These are phyloP conservation scores for Gisinianus flammeolus DNA, from an alignment of 2,888 invertebrate species.

Conservation along the genomic window DNA sequence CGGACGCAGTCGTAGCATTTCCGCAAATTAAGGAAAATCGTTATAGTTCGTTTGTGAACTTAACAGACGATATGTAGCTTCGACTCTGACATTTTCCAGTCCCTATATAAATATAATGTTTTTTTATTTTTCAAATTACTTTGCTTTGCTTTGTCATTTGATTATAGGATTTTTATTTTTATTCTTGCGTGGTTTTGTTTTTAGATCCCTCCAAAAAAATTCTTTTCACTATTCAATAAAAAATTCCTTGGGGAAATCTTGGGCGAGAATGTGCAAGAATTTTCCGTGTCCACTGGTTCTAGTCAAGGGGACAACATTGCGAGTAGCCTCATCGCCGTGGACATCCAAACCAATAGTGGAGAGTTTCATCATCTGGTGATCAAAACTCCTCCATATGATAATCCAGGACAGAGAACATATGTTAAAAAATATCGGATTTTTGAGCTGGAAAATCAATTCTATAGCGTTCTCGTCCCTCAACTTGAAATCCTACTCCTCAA, in stretches of 20 bases:
- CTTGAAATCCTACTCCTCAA: neutral
- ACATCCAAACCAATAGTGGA: slow-evolving; percentile 31
- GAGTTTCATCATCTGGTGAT: slow-evolving; percentile 41
- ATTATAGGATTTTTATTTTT: neutral
- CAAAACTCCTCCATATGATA: slow-evolving; percentile 44
- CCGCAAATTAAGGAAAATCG: too few species aligned
- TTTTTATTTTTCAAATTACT: neutral
- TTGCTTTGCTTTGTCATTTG: neutral
- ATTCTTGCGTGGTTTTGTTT: neutral
- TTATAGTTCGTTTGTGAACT: too few species aligned
- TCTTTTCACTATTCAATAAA: slow-evolving; percentile 13
- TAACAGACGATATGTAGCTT: too few species aligned
- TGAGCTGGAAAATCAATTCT: slow-evolving; percentile 43
- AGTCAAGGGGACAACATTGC: slow-evolving; percentile 51
- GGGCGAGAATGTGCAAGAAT: slow-evolving; percentile 32
- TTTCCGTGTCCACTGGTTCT: slow-evolving; percentile 36
- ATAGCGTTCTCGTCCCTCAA: slow-evolving; percentile 36
- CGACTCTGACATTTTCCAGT: too few species aligned
- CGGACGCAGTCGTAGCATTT: too few species aligned
- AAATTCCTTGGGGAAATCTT: slow-evolving; percentile 23
- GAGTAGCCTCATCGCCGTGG: slow-evolving; percentile 42
- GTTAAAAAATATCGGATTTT: slow-evolving; percentile 41
- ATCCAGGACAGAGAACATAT: slow-evolving; percentile 18
- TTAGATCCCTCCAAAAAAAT: slow-evolving; percentile 23
- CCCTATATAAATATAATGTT: too few species aligned